Conservation (phyloP, 2,888 invertebrate genomes). For the Sericinus montela region DNA sequence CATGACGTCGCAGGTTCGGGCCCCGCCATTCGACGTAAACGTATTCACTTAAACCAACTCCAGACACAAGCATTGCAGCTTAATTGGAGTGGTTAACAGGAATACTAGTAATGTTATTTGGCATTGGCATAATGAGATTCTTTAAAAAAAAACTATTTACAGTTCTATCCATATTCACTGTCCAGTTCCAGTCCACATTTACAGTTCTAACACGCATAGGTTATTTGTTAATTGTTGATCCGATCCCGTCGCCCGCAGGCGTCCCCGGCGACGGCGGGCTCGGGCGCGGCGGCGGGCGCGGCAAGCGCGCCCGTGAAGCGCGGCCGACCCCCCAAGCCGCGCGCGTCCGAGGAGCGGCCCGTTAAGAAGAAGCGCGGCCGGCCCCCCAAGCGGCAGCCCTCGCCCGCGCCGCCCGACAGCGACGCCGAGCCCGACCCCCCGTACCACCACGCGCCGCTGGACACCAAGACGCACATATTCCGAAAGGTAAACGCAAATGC, state of each 20-base stretch:
- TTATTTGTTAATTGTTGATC: no score
- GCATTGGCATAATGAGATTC: no score
- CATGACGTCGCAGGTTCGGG: no score
- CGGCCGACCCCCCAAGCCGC: slow-evolving; percentile 73
- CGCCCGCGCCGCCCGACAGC: slow-evolving; percentile 35
- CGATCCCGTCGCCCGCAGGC: slow-evolving; percentile 25
- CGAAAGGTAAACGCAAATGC: slow-evolving; percentile 50
- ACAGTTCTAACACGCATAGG: no score
- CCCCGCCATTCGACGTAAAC: no score
- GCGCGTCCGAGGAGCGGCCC: slow-evolving; percentile 54
- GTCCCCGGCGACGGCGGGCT: slow-evolving; percentile 28
- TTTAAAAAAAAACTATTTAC: no score
- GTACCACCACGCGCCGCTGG: slow-evolving; percentile 41
- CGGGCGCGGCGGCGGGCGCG: slow-evolving; percentile 29
- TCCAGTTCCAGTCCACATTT: no score
- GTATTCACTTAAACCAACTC: no score
- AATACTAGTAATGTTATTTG: no score
- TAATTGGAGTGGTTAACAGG: no score
- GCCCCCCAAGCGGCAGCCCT: slow-evolving; percentile 48
- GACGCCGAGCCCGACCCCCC: slow-evolving; percentile 36
- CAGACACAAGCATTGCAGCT: no score
- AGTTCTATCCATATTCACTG: no score
- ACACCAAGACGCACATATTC: slow-evolving; percentile 66
- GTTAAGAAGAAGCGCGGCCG: slow-evolving; percentile 63
- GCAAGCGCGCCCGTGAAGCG: slow-evolving; percentile 59